Percentiles rank a stretch among this genome's conserved stretches.
Evolutionary conservation across 92 coral and sea anemone genomes (phyloP).

Genomic region (Micromussa lordhowensis): DNA sequence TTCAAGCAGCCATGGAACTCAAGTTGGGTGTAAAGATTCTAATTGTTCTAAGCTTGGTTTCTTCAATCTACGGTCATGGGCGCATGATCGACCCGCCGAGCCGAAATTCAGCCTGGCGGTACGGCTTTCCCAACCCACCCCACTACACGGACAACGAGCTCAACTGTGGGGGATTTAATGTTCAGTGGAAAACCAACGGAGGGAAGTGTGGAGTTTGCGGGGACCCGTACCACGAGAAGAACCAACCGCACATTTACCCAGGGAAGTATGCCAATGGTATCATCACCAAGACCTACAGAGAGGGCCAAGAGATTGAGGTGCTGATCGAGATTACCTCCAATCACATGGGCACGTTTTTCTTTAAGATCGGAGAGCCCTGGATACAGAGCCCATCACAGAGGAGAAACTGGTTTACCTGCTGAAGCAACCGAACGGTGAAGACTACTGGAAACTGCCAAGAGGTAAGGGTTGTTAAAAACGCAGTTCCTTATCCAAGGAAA

Average conservation of each 20-base stretch:
- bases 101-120: constrained; percentile 58
- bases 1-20: background rate
- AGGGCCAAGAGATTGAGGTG: constrained; percentile 63
- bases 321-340: constrained; percentile 60
- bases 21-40: background rate
- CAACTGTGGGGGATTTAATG: constrained; percentile 71
- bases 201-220: constrained; percentile 89
- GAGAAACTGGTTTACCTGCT: constrained; percentile 56
- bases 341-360: constrained; percentile 75
- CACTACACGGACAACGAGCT: constrained; percentile 71
- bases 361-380: constrained; percentile 71
- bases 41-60: background rate
- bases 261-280: constrained; percentile 62
- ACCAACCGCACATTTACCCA: constrained; percentile 57
- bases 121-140: constrained; percentile 24
- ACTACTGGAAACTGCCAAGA: constrained; percentile 41
- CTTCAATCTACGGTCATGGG: constrained; percentile 53
- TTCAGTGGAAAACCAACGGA: constrained; percentile 63
- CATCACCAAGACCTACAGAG: constrained; percentile 64
- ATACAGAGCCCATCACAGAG: constrained; percentile 64
- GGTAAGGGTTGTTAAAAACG: background rate
- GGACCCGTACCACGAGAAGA: constrained; percentile 58
- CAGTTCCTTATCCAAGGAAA: background rate
- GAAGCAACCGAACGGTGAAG: constrained; percentile 37
- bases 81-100: constrained; percentile 64